phyloP scores from a whole-genome alignment of 2,113 vertebrate genomes.

The Falcunculus frontatus region DNA sequence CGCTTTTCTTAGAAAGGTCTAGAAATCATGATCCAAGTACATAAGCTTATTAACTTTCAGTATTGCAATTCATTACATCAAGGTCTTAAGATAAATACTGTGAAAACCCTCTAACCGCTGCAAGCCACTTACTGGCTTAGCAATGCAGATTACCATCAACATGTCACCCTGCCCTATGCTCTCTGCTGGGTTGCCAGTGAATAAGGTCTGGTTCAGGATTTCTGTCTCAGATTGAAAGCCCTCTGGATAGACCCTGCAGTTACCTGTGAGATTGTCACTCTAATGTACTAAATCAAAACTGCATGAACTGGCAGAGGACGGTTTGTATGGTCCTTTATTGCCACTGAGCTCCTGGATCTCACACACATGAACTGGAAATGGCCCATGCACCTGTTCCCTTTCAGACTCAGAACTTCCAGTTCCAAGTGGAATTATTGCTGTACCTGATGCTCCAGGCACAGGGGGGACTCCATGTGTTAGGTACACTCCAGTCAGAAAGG shows the following conservation, averaged over 20 bases:
- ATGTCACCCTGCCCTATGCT: neutral
- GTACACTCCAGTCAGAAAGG: neutral
- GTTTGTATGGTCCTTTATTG: neutral
- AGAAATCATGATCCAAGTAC: neutral
- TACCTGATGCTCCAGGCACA: neutral
- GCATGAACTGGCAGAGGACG: neutral
- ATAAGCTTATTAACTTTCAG: constrained; percentile 37
- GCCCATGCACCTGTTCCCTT: neutral
- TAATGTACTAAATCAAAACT: neutral
- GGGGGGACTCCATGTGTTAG: accelerated
- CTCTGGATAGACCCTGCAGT: neutral
- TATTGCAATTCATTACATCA: constrained; percentile 38
- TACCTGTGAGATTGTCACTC: neutral
- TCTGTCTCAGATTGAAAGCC: neutral
- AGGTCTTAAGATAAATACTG: constrained; percentile 33
- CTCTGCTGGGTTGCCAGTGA: neutral
- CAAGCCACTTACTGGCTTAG: constrained; percentile 32
- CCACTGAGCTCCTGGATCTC: accelerated
- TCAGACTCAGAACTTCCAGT: neutral
- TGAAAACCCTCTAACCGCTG: constrained; percentile 35
- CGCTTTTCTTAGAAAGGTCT: constrained; percentile 4
- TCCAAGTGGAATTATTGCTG: neutral
- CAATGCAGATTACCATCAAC: constrained; percentile 7
- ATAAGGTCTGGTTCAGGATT: neutral
- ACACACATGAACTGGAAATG: neutral